Base-by-base conservation (phyloP, 1,140 invertebrate species). In the Hermatobates lingyangjiaoensis region DNA sequence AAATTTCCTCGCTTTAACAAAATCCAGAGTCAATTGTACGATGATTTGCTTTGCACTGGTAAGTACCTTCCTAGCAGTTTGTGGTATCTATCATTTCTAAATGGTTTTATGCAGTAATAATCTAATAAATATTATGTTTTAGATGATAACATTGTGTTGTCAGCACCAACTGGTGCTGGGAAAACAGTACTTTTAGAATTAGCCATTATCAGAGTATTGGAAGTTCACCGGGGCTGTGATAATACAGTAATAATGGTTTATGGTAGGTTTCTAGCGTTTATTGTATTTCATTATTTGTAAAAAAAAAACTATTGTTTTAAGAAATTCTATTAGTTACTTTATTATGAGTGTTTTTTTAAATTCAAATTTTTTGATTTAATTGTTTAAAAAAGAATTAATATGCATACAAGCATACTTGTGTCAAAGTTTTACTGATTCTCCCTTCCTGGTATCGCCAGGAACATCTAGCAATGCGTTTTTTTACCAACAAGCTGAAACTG, bases 181-280 rank as follows among this genome's bases (percentile, higher is more conserved):
- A 89, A 88, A 69, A 87, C 84, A 0, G 79, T 75, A 26, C 67
- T 87, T 25, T 84, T 88, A 69, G 85, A 88, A 71, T 64, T 87
- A 59, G 80, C 82, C 0, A 80, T 87, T 44, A 66, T 84, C 3
- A 68, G 75, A 54, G 62, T 83, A 15, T 61, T 83, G 21, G 74
- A 74, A 59, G 60, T 69, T n/a, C n/a, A n/a, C n/a, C n/a, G n/a
- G n/a, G n/a, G n/a, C n/a, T n/a, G n/a, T n/a, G n/a, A n/a, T n/a
- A n/a, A n/a, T n/a, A n/a, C n/a, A n/a, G n/a, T n/a, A n/a, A n/a
- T n/a, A n/a, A n/a, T n/a, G 52, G 70, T 81, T 60, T 81, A 81
- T 55, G 74, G 76, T 77, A 70, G 64, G 68, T 61, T 45, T 45
- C n/a, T n/a, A n/a, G n/a, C n/a, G 14, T 47, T 2, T 47, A 28